These are phyloP conservation scores for Gadopsis marmoratus DNA, from an alignment of 2,797 vertebrate species.

Conservation along the genomic window DNA sequence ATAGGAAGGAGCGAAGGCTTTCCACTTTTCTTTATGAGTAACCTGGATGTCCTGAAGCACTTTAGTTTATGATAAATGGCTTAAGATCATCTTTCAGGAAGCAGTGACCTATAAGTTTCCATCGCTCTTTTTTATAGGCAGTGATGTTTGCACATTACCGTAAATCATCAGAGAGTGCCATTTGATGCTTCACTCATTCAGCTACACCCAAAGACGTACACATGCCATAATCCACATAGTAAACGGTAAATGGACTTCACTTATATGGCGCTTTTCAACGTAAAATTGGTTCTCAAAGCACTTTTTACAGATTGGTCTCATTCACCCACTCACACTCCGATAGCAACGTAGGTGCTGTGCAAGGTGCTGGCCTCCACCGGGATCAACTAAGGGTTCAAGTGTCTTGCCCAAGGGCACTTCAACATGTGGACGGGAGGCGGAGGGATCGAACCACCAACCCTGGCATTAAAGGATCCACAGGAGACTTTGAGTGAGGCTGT, in stretches of 20 bases:
- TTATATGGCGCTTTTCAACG: too few relatives aligned
- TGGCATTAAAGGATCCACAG: too few relatives aligned
- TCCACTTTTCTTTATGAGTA: constrained; percentile 29
- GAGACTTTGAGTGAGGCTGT: constrained; percentile 8
- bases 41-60: constrained; percentile 37
- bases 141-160: constrained; percentile 48
- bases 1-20: neutral
- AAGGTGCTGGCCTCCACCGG: too few relatives aligned
- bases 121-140: constrained; percentile 51
- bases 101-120: constrained; percentile 61
- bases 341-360: too few relatives aligned
- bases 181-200: constrained; percentile 46
- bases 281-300: too few relatives aligned
- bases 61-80: constrained; percentile 57
- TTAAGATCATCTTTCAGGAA: constrained; percentile 58
- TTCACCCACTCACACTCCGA: neutral
- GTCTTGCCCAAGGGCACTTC: too few relatives aligned
- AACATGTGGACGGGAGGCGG: too few relatives aligned
- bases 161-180: constrained; percentile 50
- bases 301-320: too few relatives aligned
- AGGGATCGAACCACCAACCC: too few relatives aligned
- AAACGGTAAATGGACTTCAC: too few relatives aligned
- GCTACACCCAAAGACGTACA: constrained; percentile 15
- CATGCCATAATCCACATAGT: neutral
- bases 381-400: too few relatives aligned